These are phyloP conservation scores for Saturnia pavonia DNA, from an alignment of 2,888 invertebrate genomes.

Conservation along the genomic window DNA sequence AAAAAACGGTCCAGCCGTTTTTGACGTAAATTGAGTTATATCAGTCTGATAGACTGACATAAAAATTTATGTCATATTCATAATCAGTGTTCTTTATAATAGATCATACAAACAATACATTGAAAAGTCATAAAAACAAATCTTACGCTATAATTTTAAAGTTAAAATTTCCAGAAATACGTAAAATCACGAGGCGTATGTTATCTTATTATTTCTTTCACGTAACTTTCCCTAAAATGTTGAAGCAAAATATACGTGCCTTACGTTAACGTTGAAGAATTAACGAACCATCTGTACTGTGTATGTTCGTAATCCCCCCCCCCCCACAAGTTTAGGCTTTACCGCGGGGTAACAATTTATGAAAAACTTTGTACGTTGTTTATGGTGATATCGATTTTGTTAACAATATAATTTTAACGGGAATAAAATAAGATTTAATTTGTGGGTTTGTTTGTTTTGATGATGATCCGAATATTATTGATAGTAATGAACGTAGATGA, in stretches of 20 bases:
- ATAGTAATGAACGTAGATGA: no score
- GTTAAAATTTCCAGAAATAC: background rate
- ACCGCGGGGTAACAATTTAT: background rate
- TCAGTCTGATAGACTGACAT: no score
- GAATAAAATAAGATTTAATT: background rate
- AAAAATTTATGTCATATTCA: no score
- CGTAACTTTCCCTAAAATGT: background rate
- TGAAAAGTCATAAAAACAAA: background rate
- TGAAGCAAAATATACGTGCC: constrained; percentile 36
- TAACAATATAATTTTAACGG: background rate
- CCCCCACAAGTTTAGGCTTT: background rate
- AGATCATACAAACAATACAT: no score
- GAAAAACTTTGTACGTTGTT: background rate
- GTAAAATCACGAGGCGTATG: background rate
- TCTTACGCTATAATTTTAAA: background rate
- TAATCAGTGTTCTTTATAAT: no score
- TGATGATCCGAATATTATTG: no score
- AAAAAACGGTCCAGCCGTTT: no score
- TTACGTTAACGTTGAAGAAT: constrained; percentile 33
- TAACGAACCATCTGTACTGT: constrained; percentile 26
- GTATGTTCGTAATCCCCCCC: constrained; percentile 22
- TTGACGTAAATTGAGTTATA: no score
- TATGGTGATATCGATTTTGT: background rate
- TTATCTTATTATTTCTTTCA: background rate
- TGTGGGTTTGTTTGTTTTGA: background rate